Conservation (phyloP, 2,797 vertebrate genomes). For the Morus bassanus region DNA sequence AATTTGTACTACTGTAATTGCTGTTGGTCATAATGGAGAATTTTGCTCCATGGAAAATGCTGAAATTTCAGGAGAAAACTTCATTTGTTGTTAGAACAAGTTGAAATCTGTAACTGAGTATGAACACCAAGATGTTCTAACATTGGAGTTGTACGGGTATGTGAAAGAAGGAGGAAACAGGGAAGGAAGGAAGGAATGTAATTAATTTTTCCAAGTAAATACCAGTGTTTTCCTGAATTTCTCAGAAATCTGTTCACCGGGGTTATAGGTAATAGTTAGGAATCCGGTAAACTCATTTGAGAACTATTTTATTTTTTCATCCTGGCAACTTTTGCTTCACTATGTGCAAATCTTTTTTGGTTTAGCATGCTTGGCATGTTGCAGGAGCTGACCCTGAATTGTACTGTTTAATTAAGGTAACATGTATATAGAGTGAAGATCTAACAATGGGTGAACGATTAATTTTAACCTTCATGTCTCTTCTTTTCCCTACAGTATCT, state of each 20-base stretch:
- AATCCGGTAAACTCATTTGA: background rate
- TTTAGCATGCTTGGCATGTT: background rate
- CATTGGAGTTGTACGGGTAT: background rate
- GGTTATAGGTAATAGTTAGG: background rate
- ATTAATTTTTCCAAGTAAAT: background rate
- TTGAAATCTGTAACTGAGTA: background rate
- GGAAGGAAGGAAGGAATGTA: background rate
- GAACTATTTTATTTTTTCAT: background rate
- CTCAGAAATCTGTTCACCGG: background rate
- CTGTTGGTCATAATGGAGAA: background rate
- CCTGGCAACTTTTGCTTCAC: background rate
- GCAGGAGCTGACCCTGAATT: background rate
- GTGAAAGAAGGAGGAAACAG: background rate
- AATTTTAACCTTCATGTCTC: background rate
- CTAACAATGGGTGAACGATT: background rate
- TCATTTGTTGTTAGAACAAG: background rate
- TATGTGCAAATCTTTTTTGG: background rate
- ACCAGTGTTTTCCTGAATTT: background rate
- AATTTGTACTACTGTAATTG: rapidly evolving
- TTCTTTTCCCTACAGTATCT: background rate
- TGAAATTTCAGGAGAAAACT: background rate
- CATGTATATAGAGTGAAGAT: background rate
- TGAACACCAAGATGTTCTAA: background rate
- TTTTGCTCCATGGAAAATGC: background rate
- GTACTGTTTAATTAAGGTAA: background rate